Percentiles rank a stretch among this genome's conserved stretches.
phyloP scores from a whole-genome alignment of 1,140 invertebrate species.

The Pogonus chalceus region DNA sequence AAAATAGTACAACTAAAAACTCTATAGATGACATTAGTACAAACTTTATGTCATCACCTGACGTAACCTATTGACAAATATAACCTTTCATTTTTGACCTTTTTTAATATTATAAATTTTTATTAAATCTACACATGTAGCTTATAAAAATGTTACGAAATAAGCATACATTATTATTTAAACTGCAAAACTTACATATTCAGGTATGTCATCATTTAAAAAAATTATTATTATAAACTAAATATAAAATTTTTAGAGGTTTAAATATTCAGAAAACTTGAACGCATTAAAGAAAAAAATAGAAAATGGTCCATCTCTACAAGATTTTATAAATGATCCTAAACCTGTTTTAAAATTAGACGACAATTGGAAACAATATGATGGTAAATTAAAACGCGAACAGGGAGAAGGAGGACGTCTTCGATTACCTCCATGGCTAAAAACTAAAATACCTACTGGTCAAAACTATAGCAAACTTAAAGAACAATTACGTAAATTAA shows the following conservation, averaged over 20 bases:
- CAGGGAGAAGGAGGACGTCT: slow-evolving; percentile 73
- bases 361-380: slow-evolving; percentile 53
- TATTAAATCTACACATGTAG: neutral
- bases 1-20: too few species aligned
- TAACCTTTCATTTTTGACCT: too few species aligned
- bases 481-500: slow-evolving; percentile 74
- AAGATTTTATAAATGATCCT: slow-evolving; percentile 48
- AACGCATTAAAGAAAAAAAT: slow-evolving; percentile 43
- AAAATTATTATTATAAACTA: too few species aligned
- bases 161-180: neutral
- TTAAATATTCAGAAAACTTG: slow-evolving; percentile 15
- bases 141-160: neutral
- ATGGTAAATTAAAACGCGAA: slow-evolving; percentile 73
- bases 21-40: too few species aligned
- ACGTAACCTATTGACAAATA: too few species aligned
- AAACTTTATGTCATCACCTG: too few species aligned
- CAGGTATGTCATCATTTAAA: too few species aligned
- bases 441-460: slow-evolving; percentile 87
- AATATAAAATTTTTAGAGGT: neutral
- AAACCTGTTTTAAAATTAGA: slow-evolving; percentile 43
- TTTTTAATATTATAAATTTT: too few species aligned
- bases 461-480: slow-evolving; percentile 79
- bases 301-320: slow-evolving; percentile 48
- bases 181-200: too few species aligned
- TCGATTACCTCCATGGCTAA: slow-evolving; percentile 92